Evolutionary conservation across 64 coral and sea anemone genomes (phyloP), one percentile per base, ranked within the genome.

Genomic region (Porites australiensis): DNA sequence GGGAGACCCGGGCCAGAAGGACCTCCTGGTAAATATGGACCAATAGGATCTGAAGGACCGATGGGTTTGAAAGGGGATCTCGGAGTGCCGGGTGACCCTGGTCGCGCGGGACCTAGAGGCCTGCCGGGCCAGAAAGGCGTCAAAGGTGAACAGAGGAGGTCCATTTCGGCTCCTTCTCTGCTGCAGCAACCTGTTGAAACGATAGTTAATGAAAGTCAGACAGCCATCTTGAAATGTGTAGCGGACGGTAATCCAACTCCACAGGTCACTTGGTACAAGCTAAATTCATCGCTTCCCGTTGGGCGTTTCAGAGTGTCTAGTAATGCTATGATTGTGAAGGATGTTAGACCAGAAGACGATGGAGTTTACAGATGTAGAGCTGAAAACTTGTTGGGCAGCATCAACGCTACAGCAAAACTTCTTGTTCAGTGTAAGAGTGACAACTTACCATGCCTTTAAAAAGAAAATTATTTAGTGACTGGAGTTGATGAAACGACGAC

Each of bases 331-430:
- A 61, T 19, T 44, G 62, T 92, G 46, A 7, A 11, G 5, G 44
- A 75, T 14, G 90, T 86, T 11, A 57, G 19, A 54, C 52, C 82
- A 3, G 47, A 23, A 45, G 90, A 92, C 13, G 16, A 75, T 13
- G 90, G 90, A 44, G 6, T 67, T 12, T 92, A 92, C 70, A 75
- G 50, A 45, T 92, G 90, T 48, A 63, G 77, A 54, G 90, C 81
- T 47, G 75, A 0, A 44, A 92, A 82, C 58, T 15, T 46, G 2
- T 7, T 84, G 6, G 89, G 79, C 37, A 60, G 6, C 50, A 79
- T 50, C 55, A n/a, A 74, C 74, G 54, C 54, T 4, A 57, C 54
- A 57, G 54, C 54, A 12, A 57, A 3, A 57, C 54, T n/a, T n/a
- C n/a, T n/a, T n/a, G n/a, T n/a, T n/a, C n/a, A n/a, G n/a, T n/a